Percentiles rank a stretch among this genome's conserved stretches.
These are phyloP conservation scores for Byasa hedistus DNA, from an alignment of 2,888 invertebrate species.

Conservation along the genomic window DNA sequence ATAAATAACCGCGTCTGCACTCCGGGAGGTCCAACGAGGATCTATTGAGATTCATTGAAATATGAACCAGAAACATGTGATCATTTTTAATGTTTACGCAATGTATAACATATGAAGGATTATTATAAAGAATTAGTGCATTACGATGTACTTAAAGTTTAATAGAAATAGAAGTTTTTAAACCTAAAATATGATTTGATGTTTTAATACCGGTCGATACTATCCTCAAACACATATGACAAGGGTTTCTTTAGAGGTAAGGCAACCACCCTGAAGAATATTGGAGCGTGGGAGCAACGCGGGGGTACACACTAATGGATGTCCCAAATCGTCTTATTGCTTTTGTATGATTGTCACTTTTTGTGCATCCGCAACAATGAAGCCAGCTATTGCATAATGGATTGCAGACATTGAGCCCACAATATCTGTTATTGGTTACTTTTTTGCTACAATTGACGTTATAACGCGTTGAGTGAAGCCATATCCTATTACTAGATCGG, in stretches of 20 bases:
- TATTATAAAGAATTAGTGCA: neutral
- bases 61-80: neutral
- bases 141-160: neutral
- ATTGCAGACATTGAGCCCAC: slow-evolving; percentile 39
- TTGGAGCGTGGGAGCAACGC: slow-evolving; percentile 68
- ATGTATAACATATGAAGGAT: neutral
- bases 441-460: slow-evolving; percentile 49
- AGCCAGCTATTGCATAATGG: slow-evolving; percentile 55
- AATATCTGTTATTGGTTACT: slow-evolving; percentile 46
- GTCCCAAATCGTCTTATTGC: slow-evolving; percentile 68
- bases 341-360: slow-evolving; percentile 69
- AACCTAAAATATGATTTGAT: neutral
- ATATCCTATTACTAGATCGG: slow-evolving; percentile 33
- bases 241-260: slow-evolving; percentile 42
- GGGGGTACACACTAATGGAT: slow-evolving; percentile 69
- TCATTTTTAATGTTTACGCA: neutral
- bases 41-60: slow-evolving; percentile 12
- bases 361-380: slow-evolving; percentile 53
- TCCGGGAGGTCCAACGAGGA: slow-evolving; percentile 45
- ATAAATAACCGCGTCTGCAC: slow-evolving; percentile 46
- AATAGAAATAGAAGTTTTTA: neutral
- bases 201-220: slow-evolving; percentile 32
- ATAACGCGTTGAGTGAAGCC: slow-evolving; percentile 32
- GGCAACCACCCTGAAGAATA: slow-evolving; percentile 55
- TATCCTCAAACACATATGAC: slow-evolving; percentile 38